A percentile compares a stretch with the other conserved stretches of the same genome.
Conservation (phyloP, 2,888 invertebrate genomes). For the Agrilus biguttatus region DNA sequence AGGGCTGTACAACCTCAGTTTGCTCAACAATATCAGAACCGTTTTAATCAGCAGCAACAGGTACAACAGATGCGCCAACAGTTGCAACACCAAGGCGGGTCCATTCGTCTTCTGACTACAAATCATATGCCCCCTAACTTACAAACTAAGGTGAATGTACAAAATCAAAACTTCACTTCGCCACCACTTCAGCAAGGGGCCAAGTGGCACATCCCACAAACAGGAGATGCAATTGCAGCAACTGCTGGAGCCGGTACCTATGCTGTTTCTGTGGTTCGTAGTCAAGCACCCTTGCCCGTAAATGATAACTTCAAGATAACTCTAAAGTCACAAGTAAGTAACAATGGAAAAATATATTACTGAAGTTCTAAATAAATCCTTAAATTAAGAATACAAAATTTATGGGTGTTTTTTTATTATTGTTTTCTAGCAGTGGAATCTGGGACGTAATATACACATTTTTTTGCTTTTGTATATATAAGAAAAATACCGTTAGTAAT, state of each 20-base stretch:
- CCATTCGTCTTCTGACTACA: conserved; percentile 5
- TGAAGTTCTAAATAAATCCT: conserved; percentile 3
- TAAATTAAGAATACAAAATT: too few relatives aligned
- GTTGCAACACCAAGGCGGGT: conserved; percentile 6
- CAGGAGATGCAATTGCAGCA: conserved; percentile 11
- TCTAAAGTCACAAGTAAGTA: conserved; percentile 31
- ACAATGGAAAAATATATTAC: conserved; percentile 5
- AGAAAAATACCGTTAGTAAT: too few relatives aligned
- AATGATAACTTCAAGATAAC: conserved; percentile 57
- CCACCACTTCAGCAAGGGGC: conserved; percentile 32
- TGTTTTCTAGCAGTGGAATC: too few relatives aligned
- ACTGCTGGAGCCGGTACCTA: conserved; percentile 5
- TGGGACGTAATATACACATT: too few relatives aligned
- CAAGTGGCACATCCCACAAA: conserved; percentile 66
- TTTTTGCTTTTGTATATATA: too few relatives aligned
- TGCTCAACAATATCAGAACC: conserved; percentile 26
- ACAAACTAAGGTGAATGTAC: conserved; percentile 5
- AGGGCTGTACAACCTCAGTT: conserved; percentile 30
- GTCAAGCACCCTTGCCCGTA: conserved; percentile 19
- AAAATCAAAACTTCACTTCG: conserved; percentile 4
- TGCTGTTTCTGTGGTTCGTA: conserved; percentile 10
- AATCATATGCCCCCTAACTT: conserved; percentile 8
- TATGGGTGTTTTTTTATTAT: too few relatives aligned
- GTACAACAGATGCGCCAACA: conserved; percentile 11
- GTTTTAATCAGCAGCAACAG: conserved; percentile 18